Conservation (phyloP, 2,113 vertebrate species). For the Dryoscopus gambensis region DNA sequence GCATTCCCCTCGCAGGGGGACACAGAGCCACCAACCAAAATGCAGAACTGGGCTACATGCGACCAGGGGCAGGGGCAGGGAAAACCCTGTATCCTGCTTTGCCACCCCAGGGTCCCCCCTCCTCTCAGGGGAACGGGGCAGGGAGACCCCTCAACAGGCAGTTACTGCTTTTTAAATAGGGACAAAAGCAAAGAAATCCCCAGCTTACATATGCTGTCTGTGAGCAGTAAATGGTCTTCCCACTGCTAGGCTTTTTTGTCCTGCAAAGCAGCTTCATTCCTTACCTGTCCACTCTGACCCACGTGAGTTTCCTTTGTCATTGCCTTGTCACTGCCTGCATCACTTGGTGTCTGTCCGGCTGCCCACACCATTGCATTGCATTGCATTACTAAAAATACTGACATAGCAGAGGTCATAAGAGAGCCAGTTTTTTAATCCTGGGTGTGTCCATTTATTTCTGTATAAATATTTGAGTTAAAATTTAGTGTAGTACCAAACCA, state of each 20-base stretch:
- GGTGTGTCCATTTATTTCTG: background rate
- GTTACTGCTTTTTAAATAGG: background rate
- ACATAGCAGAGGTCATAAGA: background rate
- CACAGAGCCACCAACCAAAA: too few relatives aligned
- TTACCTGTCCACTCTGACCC: background rate
- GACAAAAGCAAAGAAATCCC: background rate
- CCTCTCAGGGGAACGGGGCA: too few relatives aligned
- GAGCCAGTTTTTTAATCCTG: background rate
- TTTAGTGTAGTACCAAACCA: conserved; percentile 8
- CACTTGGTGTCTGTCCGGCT: background rate
- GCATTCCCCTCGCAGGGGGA: too few relatives aligned
- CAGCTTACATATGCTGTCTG: background rate
- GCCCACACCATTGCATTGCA: background rate
- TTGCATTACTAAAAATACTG: background rate
- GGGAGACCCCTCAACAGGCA: too few relatives aligned
- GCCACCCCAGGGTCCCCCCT: too few relatives aligned
- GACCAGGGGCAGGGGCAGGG: too few relatives aligned
- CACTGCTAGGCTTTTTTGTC: background rate
- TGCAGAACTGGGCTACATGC: too few relatives aligned
- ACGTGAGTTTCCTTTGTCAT: background rate
- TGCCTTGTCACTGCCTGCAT: background rate
- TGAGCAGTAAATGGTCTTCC: background rate
- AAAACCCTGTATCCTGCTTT: too few relatives aligned
- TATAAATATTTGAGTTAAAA: conserved; percentile 29
- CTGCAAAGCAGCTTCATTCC: background rate